Evolutionary conservation across 1,140 invertebrate genomes (phyloP).

Genomic region (Venturia canescens): DNA sequence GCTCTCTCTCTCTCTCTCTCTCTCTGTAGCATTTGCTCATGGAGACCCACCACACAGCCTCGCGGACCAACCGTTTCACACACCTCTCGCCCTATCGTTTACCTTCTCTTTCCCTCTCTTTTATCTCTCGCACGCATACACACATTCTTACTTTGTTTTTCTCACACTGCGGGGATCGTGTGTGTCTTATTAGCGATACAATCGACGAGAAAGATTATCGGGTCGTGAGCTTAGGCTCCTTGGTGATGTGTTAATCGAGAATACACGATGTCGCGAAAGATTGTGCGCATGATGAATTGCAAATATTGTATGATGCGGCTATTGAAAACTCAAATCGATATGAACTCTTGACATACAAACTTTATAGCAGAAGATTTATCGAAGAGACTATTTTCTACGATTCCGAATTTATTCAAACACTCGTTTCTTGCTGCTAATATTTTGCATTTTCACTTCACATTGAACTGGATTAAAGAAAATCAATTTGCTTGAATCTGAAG

Average conservation of each 20-base stretch:
- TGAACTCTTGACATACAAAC: too few relatives aligned
- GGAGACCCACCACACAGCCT: conserved; percentile 13
- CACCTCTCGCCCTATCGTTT: neutral
- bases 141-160: conserved; percentile 52
- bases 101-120: conserved; percentile 12
- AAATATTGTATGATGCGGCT: neutral
- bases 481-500: too few relatives aligned
- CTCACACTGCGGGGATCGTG: conserved; percentile 69
- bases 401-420: too few relatives aligned
- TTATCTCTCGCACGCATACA: conserved; percentile 36
- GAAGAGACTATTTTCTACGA: too few relatives aligned
- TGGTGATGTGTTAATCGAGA: conserved; percentile 71
- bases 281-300: neutral
- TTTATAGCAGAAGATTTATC: too few relatives aligned
- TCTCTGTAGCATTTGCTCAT: neutral
- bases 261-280: conserved; percentile 33
- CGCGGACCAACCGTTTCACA: neutral
- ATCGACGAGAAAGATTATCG: conserved; percentile 73
- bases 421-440: too few relatives aligned
- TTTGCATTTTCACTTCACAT: too few relatives aligned
- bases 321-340: neutral
- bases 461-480: too few relatives aligned
- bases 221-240: conserved; percentile 50
- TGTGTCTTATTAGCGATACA: conserved; percentile 76
- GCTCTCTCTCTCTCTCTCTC: neutral